Evolutionary conservation across 2,113 vertebrate species (phyloP).

Genomic region (Ia io): DNA sequence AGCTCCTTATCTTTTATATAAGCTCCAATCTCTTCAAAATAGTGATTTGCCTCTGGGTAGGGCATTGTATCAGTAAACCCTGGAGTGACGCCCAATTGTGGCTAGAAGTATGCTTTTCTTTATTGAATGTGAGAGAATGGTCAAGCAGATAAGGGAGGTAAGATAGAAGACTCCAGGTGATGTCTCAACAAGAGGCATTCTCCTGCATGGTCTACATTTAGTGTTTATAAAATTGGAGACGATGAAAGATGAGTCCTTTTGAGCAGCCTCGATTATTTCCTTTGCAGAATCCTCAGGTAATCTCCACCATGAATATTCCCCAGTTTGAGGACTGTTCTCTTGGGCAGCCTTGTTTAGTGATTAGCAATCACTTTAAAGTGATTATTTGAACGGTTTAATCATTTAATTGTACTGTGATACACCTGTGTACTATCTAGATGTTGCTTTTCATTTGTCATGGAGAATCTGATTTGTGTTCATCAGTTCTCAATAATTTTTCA

Average conservation of each 20-base stretch:
- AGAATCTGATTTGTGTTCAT: not conserved
- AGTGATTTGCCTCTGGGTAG: not conserved
- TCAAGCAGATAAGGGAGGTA: not conserved
- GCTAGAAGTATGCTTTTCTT: not conserved
- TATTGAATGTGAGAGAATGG: not conserved
- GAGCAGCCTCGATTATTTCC: not conserved
- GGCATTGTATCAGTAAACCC: not conserved
- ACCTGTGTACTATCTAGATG: not conserved
- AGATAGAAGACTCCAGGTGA: not conserved
- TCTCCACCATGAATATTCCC: accelerated
- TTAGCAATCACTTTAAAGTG: not conserved
- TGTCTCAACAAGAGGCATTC: not conserved
- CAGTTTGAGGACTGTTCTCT: not conserved
- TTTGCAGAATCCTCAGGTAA: not conserved
- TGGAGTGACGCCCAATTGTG: not conserved
- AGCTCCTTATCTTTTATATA: not conserved
- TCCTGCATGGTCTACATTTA: not conserved
- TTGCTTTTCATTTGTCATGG: not conserved
- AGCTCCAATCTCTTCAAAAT: not conserved
- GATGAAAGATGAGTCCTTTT: not conserved
- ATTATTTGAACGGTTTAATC: not conserved
- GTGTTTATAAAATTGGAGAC: not conserved
- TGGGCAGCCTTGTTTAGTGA: not conserved
- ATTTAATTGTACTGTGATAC: not conserved
- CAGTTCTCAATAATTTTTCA: not conserved